Evolutionary conservation across 2,113 vertebrate species (phyloP).

Genomic region (Corythornis vintsioides): DNA sequence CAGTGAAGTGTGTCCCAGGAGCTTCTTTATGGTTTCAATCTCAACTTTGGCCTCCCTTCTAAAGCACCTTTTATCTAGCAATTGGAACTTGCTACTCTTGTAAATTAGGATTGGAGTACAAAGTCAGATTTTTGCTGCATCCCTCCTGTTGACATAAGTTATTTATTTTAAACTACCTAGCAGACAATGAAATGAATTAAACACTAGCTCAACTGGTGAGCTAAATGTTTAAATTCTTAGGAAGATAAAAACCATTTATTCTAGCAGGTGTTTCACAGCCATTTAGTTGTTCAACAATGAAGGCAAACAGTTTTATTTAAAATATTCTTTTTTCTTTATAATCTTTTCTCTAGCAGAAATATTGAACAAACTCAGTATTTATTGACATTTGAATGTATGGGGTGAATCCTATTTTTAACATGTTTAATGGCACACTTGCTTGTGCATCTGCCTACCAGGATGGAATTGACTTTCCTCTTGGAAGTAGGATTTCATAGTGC

Average conservation of each 20-base stretch:
- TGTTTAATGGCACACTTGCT: background rate
- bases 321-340: background rate
- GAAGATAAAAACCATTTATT: conserved; percentile 4
- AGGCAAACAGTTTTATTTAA: conserved; percentile 11
- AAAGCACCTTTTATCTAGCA: background rate
- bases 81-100: background rate
- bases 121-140: background rate
- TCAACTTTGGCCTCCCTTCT: background rate
- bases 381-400: background rate
- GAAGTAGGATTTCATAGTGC: background rate
- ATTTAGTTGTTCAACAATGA: background rate
- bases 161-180: conserved; percentile 39
- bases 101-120: conserved; percentile 7
- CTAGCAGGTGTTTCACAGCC: conserved; percentile 9
- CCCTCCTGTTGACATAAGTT: conserved; percentile 27
- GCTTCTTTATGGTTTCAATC: background rate
- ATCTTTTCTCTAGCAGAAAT: background rate
- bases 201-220: conserved; percentile 22
- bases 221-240: conserved; percentile 4
- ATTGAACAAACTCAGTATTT: background rate
- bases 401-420: background rate
- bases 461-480: background rate
- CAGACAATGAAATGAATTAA: conserved; percentile 53
- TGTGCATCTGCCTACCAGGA: background rate
- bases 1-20: background rate